Evolutionary conservation across 2,888 invertebrate species (phyloP).

Genomic region (Julus scanicus): DNA sequence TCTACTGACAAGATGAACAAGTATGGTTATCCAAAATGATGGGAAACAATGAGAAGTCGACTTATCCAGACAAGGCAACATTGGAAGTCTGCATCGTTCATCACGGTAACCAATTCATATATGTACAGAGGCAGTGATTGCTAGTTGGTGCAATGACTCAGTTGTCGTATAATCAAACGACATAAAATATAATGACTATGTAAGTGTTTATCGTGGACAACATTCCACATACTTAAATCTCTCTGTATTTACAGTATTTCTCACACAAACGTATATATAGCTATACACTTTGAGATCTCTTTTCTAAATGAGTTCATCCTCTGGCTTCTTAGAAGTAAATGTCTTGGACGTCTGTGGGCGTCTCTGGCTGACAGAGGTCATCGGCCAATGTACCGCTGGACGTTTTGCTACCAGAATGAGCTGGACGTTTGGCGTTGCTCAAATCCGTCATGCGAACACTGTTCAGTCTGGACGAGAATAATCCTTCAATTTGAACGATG

Average conservation of each 20-base stretch:
- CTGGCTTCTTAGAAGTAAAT: slow-evolving; percentile 54
- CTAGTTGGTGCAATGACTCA: slow-evolving; percentile 44
- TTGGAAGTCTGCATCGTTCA: not conserved
- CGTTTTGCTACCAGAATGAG: slow-evolving; percentile 37
- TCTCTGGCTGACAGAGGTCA: slow-evolving; percentile 57
- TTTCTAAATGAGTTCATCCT: not conserved
- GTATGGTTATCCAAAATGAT: not conserved
- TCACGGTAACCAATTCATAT: not conserved
- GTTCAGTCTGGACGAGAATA: slow-evolving; percentile 50
- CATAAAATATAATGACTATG: slow-evolving; percentile 20
- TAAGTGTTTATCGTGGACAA: not conserved
- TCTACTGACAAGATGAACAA: not conserved
- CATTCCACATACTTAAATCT: not conserved
- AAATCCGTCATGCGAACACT: not conserved
- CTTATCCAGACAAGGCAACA: not conserved
- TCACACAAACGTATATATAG: slow-evolving; percentile 5
- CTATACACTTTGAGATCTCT: slow-evolving; percentile 25
- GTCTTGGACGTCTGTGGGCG: slow-evolving; percentile 58
- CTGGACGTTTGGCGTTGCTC: slow-evolving; percentile 44
- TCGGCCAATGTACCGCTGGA: slow-evolving; percentile 30
- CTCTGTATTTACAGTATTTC: slow-evolving; percentile 41
- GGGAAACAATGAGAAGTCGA: not conserved
- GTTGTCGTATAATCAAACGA: slow-evolving; percentile 35
- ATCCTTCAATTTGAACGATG: slow-evolving; percentile 54
- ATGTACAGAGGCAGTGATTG: slow-evolving; percentile 39